phyloP scores from a whole-genome alignment of 2,797 vertebrate genomes.

The Manis crassicaudata region DNA sequence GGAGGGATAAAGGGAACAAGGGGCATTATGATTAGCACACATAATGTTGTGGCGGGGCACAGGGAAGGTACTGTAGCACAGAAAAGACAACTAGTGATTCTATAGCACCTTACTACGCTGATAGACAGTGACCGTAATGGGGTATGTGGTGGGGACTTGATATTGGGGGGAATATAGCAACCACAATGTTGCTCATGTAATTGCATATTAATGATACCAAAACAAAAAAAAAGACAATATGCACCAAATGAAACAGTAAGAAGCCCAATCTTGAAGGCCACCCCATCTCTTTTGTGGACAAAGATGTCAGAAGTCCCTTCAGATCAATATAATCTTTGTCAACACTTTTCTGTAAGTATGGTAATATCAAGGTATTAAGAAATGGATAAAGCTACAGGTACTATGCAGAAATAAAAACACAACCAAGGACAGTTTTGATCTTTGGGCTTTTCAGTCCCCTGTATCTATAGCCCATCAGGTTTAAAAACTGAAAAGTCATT shows the following conservation, averaged over 20 bases:
- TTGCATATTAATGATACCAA: no score
- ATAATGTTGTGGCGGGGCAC: no score
- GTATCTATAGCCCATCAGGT: not conserved
- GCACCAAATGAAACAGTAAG: not conserved
- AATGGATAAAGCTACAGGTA: not conserved
- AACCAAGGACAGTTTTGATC: not conserved
- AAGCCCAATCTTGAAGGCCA: not conserved
- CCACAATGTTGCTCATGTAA: no score
- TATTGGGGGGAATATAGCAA: no score
- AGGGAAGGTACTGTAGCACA: no score
- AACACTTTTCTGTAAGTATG: not conserved
- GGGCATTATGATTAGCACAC: no score
- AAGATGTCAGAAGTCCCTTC: not conserved
- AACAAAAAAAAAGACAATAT: no score
- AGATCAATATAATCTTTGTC: not conserved
- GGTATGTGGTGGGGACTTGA: no score
- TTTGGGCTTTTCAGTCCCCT: not conserved
- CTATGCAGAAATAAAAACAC: not conserved
- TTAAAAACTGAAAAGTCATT: conserved; percentile 5
- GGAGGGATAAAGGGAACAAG: no score
- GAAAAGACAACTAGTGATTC: no score
- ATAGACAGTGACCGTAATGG: no score
- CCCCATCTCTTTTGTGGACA: not conserved
- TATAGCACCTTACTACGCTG: no score
- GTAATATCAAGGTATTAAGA: not conserved